Percentiles rank a stretch among this genome's conserved stretches.
These are phyloP conservation scores for Myopa testacea DNA, from an alignment of 2,888 invertebrate genomes.

Conservation along the genomic window DNA sequence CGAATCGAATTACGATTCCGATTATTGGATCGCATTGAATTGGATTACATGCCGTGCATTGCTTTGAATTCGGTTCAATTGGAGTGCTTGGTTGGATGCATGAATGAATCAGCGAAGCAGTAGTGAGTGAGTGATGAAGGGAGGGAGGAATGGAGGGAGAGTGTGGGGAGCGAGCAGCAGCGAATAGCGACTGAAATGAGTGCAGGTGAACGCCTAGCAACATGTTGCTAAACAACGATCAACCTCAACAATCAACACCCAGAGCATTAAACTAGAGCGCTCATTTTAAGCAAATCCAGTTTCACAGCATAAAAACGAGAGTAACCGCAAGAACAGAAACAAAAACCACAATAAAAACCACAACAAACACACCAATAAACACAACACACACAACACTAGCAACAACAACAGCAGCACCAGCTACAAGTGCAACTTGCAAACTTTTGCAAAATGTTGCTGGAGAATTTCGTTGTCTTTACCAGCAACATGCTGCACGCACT, in stretches of 20 bases:
- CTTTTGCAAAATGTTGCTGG: conserved; percentile 16
- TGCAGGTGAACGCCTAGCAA: conserved; percentile 19
- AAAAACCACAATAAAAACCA: too few relatives aligned
- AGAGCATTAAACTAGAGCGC: not conserved
- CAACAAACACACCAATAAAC: too few relatives aligned
- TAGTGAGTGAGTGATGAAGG: conserved; percentile 1
- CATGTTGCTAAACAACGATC: conserved; percentile 20
- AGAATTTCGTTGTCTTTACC: not conserved
- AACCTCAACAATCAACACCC: not conserved
- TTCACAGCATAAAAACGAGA: not conserved
- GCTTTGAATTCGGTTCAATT: not conserved
- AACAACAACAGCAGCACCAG: not conserved
- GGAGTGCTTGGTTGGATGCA: not conserved
- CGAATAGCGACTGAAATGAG: not conserved
- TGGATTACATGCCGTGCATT: conserved; percentile 21
- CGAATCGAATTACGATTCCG: conserved; percentile 31
- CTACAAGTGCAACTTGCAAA: not conserved
- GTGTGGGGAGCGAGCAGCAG: too few relatives aligned
- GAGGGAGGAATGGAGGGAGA: not conserved
- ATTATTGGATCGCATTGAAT: conserved; percentile 37
- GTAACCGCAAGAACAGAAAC: not conserved
- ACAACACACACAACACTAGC: too few relatives aligned
- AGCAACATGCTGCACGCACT: conserved; percentile 27
- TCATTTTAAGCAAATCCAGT: not conserved
- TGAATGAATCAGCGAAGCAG: not conserved